Base-by-base conservation (phyloP, 2,888 invertebrate genomes). In the Caenorhabditis sp. region DNA sequence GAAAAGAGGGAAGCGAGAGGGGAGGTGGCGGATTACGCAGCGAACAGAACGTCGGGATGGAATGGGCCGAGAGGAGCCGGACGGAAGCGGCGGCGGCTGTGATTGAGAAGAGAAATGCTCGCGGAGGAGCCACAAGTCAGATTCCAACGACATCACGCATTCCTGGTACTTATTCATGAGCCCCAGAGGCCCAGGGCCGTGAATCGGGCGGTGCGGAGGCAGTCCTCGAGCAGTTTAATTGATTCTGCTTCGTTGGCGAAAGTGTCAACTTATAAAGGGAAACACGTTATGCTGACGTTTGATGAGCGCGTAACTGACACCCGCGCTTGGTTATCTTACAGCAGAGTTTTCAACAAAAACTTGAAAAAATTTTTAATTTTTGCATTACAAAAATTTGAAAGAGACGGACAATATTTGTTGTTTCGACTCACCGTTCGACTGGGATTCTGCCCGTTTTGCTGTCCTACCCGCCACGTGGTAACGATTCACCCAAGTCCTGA, bases 161-260 rank as follows among this genome's bases (percentile, higher is more conserved):
- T 64, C 65, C n/a, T 11, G 64, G 22, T 47, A 72, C 56, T 72
- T 72, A 72, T 72, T 72, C 18, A 72, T 72, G 72, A 71, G 71
- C 22, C 20, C 20, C 13, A 22, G n/a, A 62, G 22, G 50, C 24
- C n/a, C n/a, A n/a, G n/a, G n/a, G n/a, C n/a, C n/a, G n/a, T n/a
- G n/a, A n/a, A n/a, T n/a, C 20, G 32, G 28, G 24, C 32, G 18
- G 50, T 24, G 60, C 35, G 35, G 53, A 53, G 61, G 61, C 51
- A 56, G 22, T 55, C 26, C 67, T 35, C 15, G 50, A 62, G 47
- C 61, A 32, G 44, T 61, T 61, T 44, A 26, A 47, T 44, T 61
- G 44, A 47, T 61, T 61, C 47, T 47, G 47, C 26, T 32, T 53
- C 53, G 53, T 35, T 60, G 60, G 24, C 60, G 60, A 60, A 37